These are phyloP conservation scores for Nebria salina DNA, from an alignment of 2,888 invertebrate genomes.

Conservation along the genomic window DNA sequence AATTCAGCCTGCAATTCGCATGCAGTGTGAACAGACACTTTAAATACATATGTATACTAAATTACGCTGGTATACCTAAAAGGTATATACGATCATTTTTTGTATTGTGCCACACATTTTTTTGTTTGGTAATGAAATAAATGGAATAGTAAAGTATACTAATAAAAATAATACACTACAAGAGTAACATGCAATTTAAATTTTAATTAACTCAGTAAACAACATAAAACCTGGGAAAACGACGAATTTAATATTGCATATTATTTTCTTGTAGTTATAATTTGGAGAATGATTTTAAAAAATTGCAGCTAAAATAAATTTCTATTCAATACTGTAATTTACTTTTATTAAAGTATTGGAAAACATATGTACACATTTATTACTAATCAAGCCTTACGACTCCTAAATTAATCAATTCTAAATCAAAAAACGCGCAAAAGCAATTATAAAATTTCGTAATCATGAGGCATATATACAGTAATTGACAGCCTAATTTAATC, in stretches of 20 bases:
- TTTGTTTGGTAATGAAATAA: conserved; percentile 41
- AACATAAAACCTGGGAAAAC: background rate
- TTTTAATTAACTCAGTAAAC: background rate
- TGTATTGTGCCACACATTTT: conserved; percentile 45
- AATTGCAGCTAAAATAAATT: conserved; percentile 35
- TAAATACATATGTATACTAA: conserved; percentile 47
- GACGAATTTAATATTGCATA: conserved; percentile 21
- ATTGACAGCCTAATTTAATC: background rate
- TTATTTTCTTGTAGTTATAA: conserved; percentile 32
- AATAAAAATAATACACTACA: background rate
- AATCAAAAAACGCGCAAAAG: background rate
- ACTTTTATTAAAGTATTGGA: conserved; percentile 11
- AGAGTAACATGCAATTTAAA: background rate
- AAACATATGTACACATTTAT: background rate
- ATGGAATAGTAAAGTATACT: conserved; percentile 6
- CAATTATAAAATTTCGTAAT: background rate
- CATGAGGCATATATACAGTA: background rate
- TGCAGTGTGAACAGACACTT: background rate
- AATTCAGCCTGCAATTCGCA: background rate
- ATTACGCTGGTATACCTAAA: conserved; percentile 37
- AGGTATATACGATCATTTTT: conserved; percentile 45
- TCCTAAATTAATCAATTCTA: background rate
- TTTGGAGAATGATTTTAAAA: conserved; percentile 37
- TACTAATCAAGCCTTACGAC: background rate
- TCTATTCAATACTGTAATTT: conserved; percentile 4